phyloP scores from a whole-genome alignment of 2,888 invertebrate species.

The Nomada lathburiana region DNA sequence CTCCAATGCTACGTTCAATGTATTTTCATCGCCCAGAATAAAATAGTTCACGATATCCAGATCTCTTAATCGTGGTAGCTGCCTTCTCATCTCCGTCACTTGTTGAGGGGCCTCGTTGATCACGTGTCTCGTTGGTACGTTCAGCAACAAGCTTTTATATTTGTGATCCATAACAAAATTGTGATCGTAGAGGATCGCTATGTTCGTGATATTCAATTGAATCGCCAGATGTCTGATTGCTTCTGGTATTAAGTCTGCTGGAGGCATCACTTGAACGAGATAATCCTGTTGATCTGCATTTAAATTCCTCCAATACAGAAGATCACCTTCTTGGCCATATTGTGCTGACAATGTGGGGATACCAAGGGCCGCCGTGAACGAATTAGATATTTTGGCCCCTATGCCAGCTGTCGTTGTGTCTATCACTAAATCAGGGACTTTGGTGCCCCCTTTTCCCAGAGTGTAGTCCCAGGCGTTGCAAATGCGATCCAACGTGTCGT shows the following conservation, averaged over 20 bases:
- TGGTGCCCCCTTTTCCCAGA: constrained; percentile 86
- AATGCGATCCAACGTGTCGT: constrained; percentile 72
- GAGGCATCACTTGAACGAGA: constrained; percentile 88
- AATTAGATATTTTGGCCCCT: constrained; percentile 93
- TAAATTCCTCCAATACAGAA: constrained; percentile 92
- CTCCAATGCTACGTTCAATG: constrained; percentile 89
- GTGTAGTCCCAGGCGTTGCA: constrained; percentile 77
- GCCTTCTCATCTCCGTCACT: constrained; percentile 87
- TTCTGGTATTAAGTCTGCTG: constrained; percentile 93
- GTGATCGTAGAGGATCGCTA: constrained; percentile 95
- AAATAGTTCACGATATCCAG: constrained; percentile 96
- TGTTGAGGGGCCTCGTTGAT: constrained; percentile 89
- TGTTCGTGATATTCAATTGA: constrained; percentile 94
- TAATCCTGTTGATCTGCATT: constrained; percentile 87
- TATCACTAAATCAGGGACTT: constrained; percentile 91
- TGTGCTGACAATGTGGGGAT: constrained; percentile 94
- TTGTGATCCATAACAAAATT: constrained; percentile 97
- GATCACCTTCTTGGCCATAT: constrained; percentile 93
- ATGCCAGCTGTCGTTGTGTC: constrained; percentile 93
- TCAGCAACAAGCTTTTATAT: constrained; percentile 95
- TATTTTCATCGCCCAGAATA: constrained; percentile 90
- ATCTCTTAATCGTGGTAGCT: constrained; percentile 90
- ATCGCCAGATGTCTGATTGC: constrained; percentile 92
- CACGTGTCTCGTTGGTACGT: constrained; percentile 95
- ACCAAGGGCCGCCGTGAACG: constrained; percentile 91